phyloP scores from a whole-genome alignment of 1,140 invertebrate species.

The Musca vetustissima region DNA sequence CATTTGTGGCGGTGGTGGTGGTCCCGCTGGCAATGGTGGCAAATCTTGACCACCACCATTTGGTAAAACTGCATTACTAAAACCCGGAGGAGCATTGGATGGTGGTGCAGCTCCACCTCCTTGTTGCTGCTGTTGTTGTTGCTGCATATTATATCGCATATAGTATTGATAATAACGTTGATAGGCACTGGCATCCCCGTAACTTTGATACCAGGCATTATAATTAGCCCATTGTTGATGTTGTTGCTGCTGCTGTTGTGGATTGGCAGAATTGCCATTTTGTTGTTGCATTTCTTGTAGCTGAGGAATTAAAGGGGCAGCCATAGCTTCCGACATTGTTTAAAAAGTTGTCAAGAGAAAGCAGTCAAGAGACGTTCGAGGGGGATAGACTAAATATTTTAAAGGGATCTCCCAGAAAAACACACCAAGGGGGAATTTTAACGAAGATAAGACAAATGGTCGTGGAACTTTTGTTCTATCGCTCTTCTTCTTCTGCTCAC shows the following conservation, averaged over 20 bases:
- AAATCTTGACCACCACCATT: conserved; percentile 24
- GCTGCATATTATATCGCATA: conserved; percentile 38
- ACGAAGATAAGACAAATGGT: too few species aligned
- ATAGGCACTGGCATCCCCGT: conserved; percentile 33
- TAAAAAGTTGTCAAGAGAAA: too few species aligned
- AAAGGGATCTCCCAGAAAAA: too few species aligned
- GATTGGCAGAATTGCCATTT: conserved; percentile 38
- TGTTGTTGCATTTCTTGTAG: conserved; percentile 52
- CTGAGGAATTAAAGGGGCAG: conserved; percentile 49
- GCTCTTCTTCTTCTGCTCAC: too few species aligned
- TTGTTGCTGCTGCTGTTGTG: conserved; percentile 18
- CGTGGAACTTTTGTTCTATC: too few species aligned
- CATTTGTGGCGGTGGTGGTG: conserved; percentile 44
- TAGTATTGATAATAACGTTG: conserved; percentile 50
- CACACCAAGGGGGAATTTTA: not conserved
- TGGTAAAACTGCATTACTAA: conserved; percentile 44
- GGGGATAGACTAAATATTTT: too few species aligned
- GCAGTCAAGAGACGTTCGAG: too few species aligned
- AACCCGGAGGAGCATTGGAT: conserved; percentile 51
- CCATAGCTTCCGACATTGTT: conserved; percentile 48
- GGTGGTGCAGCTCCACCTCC: conserved; percentile 42
- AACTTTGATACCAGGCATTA: conserved; percentile 30
- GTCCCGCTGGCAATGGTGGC: conserved; percentile 45
- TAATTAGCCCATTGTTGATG: conserved; percentile 6
- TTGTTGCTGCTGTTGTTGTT: conserved; percentile 35